Percentiles rank a stretch among this genome's conserved stretches.
These are phyloP conservation scores for Rapana venosa DNA, from an alignment of 2,888 invertebrate species.

Conservation along the genomic window DNA sequence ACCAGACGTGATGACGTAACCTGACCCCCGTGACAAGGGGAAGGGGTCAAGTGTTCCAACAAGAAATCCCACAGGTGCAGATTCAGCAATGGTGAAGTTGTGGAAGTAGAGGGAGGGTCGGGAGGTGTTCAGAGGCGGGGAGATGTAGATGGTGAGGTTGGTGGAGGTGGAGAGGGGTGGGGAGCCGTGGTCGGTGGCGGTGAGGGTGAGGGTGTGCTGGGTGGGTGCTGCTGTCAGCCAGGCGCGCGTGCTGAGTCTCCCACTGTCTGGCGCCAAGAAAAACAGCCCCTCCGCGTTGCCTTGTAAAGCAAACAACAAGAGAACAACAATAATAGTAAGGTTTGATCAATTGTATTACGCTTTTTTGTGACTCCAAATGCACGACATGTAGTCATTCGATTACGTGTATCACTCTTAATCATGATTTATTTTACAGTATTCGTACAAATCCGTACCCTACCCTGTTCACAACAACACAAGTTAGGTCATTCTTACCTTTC, in stretches of 20 bases:
- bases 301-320: too few species aligned
- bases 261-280: slow-evolving; percentile 50
- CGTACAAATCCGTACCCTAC: too few species aligned
- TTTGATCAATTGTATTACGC: too few species aligned
- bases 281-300: slow-evolving; percentile 61
- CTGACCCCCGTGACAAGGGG: slow-evolving; percentile 41
- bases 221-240: slow-evolving; percentile 49
- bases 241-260: slow-evolving; percentile 53
- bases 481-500: too few species aligned
- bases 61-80: slow-evolving; percentile 42
- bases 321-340: too few species aligned
- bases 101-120: slow-evolving; percentile 49
- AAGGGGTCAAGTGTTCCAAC: slow-evolving; percentile 54
- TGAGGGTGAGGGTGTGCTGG: slow-evolving; percentile 48
- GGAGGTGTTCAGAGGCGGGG: slow-evolving; percentile 46
- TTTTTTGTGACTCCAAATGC: too few species aligned
- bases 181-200: slow-evolving; percentile 60
- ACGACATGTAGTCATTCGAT: too few species aligned
- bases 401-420: too few species aligned
- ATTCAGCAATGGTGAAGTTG: slow-evolving; percentile 56
- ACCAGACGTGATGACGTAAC: slow-evolving; percentile 56
- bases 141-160: slow-evolving; percentile 57
- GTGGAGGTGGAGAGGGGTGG: slow-evolving; percentile 54
- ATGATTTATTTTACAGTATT: too few species aligned
- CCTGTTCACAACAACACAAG: too few species aligned